Conservation (phyloP, 2,888 invertebrate genomes). For the Sarcophaga caerulescens region DNA sequence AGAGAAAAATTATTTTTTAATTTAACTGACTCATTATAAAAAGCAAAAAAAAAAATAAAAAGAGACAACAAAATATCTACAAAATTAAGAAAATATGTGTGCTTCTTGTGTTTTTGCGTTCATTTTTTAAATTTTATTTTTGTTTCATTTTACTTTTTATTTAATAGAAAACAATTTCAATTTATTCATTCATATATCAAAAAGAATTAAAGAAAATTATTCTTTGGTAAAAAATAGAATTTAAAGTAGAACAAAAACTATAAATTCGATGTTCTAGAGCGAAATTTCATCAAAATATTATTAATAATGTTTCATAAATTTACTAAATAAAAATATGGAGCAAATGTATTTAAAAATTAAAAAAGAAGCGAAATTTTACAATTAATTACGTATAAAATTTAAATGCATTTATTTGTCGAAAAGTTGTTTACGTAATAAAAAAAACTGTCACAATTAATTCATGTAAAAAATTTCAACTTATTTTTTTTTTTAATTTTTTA, state of each 20-base stretch:
- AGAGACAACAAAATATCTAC: not conserved
- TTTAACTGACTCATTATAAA: constrained; percentile 61
- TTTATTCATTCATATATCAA: constrained; percentile 74
- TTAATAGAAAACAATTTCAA: constrained; percentile 68
- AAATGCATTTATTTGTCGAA: constrained; percentile 49
- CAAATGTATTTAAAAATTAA: constrained; percentile 16
- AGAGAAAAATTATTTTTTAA: not conserved
- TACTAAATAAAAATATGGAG: not conserved
- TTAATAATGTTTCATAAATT: not conserved
- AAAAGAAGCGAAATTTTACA: constrained; percentile 42
- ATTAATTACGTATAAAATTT: constrained; percentile 62
- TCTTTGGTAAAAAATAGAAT: constrained; percentile 41
- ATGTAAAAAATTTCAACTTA: constrained; percentile 31
- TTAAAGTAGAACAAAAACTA: constrained; percentile 12
- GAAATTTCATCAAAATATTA: constrained; percentile 36
- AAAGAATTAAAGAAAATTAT: constrained; percentile 67
- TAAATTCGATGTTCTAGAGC: constrained; percentile 57
- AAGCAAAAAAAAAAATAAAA: constrained; percentile 41
- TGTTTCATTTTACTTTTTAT: constrained; percentile 53
- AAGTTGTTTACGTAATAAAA: constrained; percentile 64
- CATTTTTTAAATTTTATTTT: constrained; percentile 30
- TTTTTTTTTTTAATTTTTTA: constrained; percentile 13
- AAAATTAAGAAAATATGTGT: constrained; percentile 52
- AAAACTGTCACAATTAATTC: constrained; percentile 60
- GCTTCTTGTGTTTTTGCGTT: constrained; percentile 23